Evolutionary conservation across 2,797 vertebrate genomes (phyloP).

Genomic region (Percopsis omiscomaycus): DNA sequence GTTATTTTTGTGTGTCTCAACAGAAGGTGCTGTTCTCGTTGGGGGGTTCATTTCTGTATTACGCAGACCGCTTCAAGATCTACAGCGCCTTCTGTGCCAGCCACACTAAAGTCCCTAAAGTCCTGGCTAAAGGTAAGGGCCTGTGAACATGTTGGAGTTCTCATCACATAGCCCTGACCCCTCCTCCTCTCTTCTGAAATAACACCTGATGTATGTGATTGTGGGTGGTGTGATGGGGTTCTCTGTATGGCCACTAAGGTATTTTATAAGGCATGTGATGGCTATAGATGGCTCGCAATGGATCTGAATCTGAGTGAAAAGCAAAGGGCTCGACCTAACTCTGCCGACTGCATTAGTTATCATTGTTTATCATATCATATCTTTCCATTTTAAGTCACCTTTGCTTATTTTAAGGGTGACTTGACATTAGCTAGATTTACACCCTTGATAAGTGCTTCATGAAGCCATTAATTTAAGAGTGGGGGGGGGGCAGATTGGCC

Average conservation of each 20-base stretch:
- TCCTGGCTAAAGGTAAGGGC: conserved; percentile 91
- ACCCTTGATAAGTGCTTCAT: too few relatives aligned
- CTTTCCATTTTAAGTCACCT: too few relatives aligned
- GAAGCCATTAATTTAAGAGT: neutral
- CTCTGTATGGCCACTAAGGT: too few relatives aligned
- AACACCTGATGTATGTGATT: neutral
- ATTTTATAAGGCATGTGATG: too few relatives aligned
- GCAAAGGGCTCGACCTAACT: too few relatives aligned
- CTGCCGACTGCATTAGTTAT: too few relatives aligned
- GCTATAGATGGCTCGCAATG: too few relatives aligned
- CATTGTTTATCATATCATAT: too few relatives aligned
- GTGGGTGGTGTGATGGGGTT: too few relatives aligned
- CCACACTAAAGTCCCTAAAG: conserved; percentile 97
- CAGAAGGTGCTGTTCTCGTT: conserved; percentile 97
- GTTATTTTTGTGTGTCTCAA: conserved; percentile 19
- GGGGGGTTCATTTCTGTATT: conserved; percentile 97
- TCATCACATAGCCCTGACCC: neutral
- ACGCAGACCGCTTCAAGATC: conserved; percentile 97
- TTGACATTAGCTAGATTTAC: too few relatives aligned
- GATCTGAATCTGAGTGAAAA: too few relatives aligned
- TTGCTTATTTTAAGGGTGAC: too few relatives aligned
- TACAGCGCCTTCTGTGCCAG: conserved; percentile 99
- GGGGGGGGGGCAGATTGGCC: neutral
- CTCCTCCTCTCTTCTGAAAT: neutral
- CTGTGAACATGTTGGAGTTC: neutral